phyloP scores from a whole-genome alignment of 2,888 invertebrate genomes.

The Scaptomyza polygonia region DNA sequence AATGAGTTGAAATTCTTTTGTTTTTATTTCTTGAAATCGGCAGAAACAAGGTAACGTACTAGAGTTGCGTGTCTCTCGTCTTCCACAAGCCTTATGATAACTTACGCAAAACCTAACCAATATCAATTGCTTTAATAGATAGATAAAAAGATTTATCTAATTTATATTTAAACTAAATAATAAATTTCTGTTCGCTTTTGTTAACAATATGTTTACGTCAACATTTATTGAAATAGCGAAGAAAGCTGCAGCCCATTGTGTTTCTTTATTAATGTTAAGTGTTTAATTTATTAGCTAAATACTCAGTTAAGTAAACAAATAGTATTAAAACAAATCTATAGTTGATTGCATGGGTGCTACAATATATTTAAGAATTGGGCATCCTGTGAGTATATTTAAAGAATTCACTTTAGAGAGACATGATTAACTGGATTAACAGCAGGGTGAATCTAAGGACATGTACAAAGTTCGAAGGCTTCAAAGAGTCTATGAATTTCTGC shows the following conservation, averaged over 20 bases:
- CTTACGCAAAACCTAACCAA: not conserved
- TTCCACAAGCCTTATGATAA: not conserved
- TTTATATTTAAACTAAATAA: not conserved
- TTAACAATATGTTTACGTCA: not conserved
- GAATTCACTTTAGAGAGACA: conserved; percentile 4
- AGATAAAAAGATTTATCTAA: conserved; percentile 1
- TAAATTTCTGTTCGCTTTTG: not conserved
- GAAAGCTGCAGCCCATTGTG: conserved; percentile 11
- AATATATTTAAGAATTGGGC: conserved; percentile 38
- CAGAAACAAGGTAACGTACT: not conserved
- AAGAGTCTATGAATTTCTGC: conserved; percentile 35
- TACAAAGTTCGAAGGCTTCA: conserved; percentile 58
- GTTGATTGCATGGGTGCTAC: conserved; percentile 68
- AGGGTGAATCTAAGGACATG: conserved; percentile 33
- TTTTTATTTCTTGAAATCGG: not conserved
- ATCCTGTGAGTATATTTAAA: conserved; percentile 51
- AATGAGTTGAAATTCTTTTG: not conserved
- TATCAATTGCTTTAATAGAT: not conserved
- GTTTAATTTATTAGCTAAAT: conserved; percentile 47
- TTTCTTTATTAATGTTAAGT: conserved; percentile 39
- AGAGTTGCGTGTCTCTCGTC: not conserved
- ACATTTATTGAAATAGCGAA: not conserved
- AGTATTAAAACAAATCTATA: conserved; percentile 33
- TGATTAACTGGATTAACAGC: conserved; percentile 18
- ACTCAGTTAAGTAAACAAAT: conserved; percentile 31